Evolutionary conservation across 2,888 invertebrate species (phyloP).

Genomic region (Eutolmus rufibarbis): DNA sequence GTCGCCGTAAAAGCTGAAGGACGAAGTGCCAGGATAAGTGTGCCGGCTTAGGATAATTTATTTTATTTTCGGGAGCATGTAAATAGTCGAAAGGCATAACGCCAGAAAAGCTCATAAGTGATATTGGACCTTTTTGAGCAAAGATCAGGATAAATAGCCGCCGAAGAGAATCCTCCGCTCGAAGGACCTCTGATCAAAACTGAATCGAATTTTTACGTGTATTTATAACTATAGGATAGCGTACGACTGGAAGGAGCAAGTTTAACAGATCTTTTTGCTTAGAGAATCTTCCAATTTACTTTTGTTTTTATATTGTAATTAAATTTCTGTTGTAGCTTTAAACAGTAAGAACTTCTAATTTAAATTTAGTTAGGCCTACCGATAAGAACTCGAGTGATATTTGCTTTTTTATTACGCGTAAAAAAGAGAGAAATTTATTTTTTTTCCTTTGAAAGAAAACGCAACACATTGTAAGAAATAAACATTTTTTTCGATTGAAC

Average conservation of each 20-base stretch:
- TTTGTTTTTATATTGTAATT: background rate
- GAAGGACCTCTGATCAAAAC: background rate
- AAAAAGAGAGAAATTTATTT: background rate
- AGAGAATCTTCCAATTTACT: background rate
- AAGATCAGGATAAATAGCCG: background rate
- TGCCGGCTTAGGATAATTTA: background rate
- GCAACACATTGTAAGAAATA: conserved; percentile 3
- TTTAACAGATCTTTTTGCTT: background rate
- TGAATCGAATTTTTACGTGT: conserved; percentile 33
- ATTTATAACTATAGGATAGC: conserved; percentile 6
- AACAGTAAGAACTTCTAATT: background rate
- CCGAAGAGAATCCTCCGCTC: background rate
- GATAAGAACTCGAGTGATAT: conserved; percentile 9
- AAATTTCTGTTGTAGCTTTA: background rate
- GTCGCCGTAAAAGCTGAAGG: background rate
- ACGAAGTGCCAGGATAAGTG: background rate
- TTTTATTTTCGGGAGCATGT: background rate
- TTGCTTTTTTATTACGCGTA: conserved; percentile 22
- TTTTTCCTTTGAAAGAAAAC: conserved; percentile 22
- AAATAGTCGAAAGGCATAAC: background rate
- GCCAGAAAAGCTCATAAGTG: background rate
- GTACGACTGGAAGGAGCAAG: background rate
- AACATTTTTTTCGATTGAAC: conserved; percentile 3
- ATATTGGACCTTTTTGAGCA: background rate
- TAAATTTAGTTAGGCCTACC: background rate